Base-by-base conservation (phyloP, 2,797 vertebrate genomes). In the Scomberomorus guttatus region DNA sequence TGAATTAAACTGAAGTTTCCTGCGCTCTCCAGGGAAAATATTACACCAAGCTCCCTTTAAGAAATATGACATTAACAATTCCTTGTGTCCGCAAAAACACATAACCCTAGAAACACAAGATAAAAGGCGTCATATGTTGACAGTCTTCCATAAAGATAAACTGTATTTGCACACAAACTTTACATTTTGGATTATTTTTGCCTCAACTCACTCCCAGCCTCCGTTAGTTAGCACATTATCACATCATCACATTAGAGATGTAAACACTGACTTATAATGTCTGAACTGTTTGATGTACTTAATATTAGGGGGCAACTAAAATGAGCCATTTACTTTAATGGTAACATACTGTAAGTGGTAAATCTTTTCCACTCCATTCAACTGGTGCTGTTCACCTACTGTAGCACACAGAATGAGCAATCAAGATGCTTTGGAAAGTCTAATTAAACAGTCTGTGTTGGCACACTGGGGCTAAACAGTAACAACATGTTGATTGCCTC, bases 391-490 rank as follows among this genome's bases (percentile, higher is more conserved):
- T 29, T 61, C 37, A 65, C 6, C 42, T 46, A 32, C 13, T 56
- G 61, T 6, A 50, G 15, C 71, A 54, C 42, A 59, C 42, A 37
- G 6, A 72, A 72, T 9, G 60, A 72, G 48, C 46, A 72, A 61
- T 77, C 52, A 32, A 39, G 62, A 48, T 22, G 29, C 39, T 65
- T 72, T 55, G 56, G 29, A 6, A 72, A 54, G 59, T 65, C 25
- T 77, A 54, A 79, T 69, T 74, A 71, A 66, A 55, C 55, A 65
- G 27, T 22, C 12, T 13, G 56, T 54, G 59, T 69, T 65, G 39
- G 64, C 55, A 54, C 52, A 51, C 32, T 13, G 10, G 54, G 46
- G 15, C 51, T 63, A 2, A 42, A 54, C 25, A 50, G 54, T 24
- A 61, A 61, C 75, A 75, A 51, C 57, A 70, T 7, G 42, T 7